These are phyloP conservation scores for Portunus trituberculatus DNA, from an alignment of 1,140 invertebrate genomes.

Conservation along the genomic window DNA sequence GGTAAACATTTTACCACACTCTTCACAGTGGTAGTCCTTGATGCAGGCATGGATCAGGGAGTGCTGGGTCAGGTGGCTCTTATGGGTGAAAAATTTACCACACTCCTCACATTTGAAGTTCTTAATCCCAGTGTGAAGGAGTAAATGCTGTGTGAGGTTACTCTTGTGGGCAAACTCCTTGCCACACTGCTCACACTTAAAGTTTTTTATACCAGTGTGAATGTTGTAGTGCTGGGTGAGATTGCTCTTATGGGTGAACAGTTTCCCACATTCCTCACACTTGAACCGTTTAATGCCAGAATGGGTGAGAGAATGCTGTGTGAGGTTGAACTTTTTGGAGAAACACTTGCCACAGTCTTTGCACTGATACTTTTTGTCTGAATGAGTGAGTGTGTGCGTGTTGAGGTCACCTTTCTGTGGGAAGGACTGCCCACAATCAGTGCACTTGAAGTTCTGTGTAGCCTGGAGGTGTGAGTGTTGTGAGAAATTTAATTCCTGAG, in stretches of 20 bases:
- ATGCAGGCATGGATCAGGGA: not conserved
- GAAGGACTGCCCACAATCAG: not conserved
- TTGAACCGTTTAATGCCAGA: not conserved
- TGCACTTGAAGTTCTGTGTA: not conserved
- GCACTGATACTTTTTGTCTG: constrained; percentile 30
- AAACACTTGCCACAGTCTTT: constrained; percentile 11
- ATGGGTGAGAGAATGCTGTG: not conserved
- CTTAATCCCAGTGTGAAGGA: not conserved
- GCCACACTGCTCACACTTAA: constrained; percentile 35
- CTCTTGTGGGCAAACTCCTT: constrained; percentile 21
- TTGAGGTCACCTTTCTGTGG: not conserved
- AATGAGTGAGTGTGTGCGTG: not conserved
- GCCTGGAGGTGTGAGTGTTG: not conserved
- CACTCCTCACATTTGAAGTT: constrained; percentile 17
- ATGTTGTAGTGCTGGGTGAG: not conserved
- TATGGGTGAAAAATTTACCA: not conserved
- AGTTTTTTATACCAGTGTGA: constrained; percentile 5
- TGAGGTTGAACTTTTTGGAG: not conserved
- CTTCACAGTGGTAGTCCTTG: constrained; percentile 16
- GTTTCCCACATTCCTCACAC: not conserved
- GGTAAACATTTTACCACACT: constrained; percentile 34
- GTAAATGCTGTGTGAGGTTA: constrained; percentile 3
- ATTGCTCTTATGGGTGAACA: constrained; percentile 27
- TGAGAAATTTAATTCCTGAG: not conserved
- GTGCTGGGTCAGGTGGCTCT: not conserved